These are phyloP conservation scores for Sebastes kiyomatsui DNA, from an alignment of 2,797 vertebrate species.

Conservation along the genomic window DNA sequence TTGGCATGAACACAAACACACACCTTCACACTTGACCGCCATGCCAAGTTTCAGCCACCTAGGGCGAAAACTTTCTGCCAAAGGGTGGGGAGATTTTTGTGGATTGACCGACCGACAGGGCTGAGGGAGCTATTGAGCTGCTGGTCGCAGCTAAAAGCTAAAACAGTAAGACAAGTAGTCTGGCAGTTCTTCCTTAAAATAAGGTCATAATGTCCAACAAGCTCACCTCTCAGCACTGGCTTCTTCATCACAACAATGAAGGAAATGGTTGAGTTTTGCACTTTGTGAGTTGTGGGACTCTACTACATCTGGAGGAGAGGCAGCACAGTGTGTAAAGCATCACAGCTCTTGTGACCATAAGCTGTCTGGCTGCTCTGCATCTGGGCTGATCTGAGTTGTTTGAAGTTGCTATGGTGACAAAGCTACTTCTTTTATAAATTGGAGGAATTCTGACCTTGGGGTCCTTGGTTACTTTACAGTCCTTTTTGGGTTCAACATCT, in stretches of 20 bases:
- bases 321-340: background rate
- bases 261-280: background rate
- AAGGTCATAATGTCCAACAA: background rate
- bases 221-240: background rate
- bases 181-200: background rate
- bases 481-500: too few species aligned
- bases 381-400: background rate
- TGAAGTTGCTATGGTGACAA: too few species aligned
- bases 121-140: too few species aligned
- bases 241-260: background rate
- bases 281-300: background rate
- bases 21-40: background rate
- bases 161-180: background rate
- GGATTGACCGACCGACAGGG: too few species aligned
- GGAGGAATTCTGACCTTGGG: accelerated
- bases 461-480: too few species aligned
- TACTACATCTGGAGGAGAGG: background rate
- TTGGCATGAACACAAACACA: background rate
- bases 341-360: background rate
- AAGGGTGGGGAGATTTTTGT: too few species aligned
- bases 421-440: too few species aligned
- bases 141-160: too few species aligned
- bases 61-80: background rate
- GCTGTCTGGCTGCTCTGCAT: background rate
- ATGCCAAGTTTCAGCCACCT: background rate